These are phyloP conservation scores for Morphnarchus princeps DNA, from an alignment of 2,113 vertebrate genomes.

Conservation along the genomic window DNA sequence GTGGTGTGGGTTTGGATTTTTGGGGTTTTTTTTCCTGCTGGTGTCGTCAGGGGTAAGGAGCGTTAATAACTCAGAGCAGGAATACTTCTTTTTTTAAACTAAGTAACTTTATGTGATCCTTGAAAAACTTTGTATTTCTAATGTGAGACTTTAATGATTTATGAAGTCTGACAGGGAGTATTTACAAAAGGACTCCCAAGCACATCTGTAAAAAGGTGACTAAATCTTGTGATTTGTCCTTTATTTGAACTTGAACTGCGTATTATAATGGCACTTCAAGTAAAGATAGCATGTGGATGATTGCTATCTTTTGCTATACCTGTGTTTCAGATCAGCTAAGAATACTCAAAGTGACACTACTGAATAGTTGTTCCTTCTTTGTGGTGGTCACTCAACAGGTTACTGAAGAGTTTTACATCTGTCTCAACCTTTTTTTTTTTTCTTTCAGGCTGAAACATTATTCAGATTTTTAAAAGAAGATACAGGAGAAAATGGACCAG, in stretches of 20 bases:
- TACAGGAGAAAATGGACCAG: background rate
- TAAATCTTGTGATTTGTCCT: background rate
- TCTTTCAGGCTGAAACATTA: slow-evolving; percentile 78
- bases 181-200: background rate
- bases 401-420: background rate
- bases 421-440: background rate
- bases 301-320: background rate
- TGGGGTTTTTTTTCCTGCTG: background rate
- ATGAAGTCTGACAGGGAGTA: background rate
- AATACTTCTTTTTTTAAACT: background rate
- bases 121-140: background rate
- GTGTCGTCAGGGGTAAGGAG: background rate
- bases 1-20: background rate
- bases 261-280: background rate
- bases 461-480: slow-evolving; percentile 73
- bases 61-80: background rate
- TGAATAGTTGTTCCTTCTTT: background rate
- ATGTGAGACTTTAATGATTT: background rate
- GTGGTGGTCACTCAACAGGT: background rate
- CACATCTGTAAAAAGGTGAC: background rate
- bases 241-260: background rate
- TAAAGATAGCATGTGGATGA: background rate
- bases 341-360: background rate
- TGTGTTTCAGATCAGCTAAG: background rate
- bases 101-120: background rate